Conservation (phyloP, 2,797 vertebrate genomes). For the Phyllotis vaccarum region DNA sequence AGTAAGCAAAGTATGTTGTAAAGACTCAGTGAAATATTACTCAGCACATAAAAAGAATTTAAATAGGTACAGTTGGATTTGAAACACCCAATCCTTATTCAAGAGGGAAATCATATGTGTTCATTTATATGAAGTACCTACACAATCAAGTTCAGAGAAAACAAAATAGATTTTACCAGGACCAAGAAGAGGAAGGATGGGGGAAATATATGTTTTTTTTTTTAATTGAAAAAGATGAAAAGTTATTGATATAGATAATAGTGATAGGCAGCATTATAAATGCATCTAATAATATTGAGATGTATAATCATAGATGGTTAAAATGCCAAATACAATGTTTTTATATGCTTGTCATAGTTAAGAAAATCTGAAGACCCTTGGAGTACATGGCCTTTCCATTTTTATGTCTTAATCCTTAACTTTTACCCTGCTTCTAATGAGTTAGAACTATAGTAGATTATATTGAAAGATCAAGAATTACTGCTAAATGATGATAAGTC, state of each 20-base stretch:
- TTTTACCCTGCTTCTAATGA: not conserved
- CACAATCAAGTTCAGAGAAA: not conserved
- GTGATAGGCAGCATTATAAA: not conserved
- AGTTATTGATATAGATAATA: not conserved
- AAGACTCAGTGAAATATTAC: not conserved
- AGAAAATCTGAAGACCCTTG: not conserved
- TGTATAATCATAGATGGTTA: not conserved
- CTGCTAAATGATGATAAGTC: not conserved
- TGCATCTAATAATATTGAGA: not conserved
- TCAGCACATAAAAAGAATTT: not conserved
- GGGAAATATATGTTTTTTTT: not conserved
- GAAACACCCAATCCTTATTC: not conserved
- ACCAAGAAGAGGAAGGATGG: not conserved
- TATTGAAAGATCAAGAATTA: conserved; percentile 31
- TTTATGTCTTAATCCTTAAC: not conserved
- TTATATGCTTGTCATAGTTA: not conserved
- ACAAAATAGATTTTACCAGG: not conserved
- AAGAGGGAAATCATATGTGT: not conserved
- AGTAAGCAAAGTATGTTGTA: not conserved
- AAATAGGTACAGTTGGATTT: not conserved
- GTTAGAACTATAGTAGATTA: not conserved
- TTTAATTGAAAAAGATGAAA: conserved; percentile 22
- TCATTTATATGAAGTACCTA: not conserved
- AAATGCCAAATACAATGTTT: not conserved
- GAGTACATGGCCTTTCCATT: not conserved